Evolutionary conservation across 2,113 vertebrate genomes (phyloP), one percentile per base, ranked within the genome.

Genomic region (Microtus pennsylvanicus): DNA sequence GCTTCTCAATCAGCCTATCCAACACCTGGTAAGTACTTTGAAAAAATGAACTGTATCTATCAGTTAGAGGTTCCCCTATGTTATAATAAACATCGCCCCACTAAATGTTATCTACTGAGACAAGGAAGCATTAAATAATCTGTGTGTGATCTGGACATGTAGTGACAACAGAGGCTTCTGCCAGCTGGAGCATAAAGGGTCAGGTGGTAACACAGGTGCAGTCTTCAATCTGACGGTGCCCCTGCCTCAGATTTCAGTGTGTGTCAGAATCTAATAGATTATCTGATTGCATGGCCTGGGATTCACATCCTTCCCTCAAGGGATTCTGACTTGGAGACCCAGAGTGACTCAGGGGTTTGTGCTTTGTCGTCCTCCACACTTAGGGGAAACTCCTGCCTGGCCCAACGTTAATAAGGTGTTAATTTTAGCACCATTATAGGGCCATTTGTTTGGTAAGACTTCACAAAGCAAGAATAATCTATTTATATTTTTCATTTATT

Each of bases 1-100:
- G 95, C 1, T 50, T 35, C 90, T 2, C 2, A 17, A 3, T 10
- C 89, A 69, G 1, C 24, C 13, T 0, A 2, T 52, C 0, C 22
- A 50, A 50, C 1, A 58, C 0, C 1, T 47, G n/a, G 93, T 96
- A 93, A 93, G 90, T 77, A 76, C 74, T 77, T 82, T 63, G 30
- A 76, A 93, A 94, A 91, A 0, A 35, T 45, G n/a, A 42, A 33
- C 3, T 30, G 17, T 77, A 16, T 91, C 63, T 28, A 2, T 72
- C 3, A 42, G 42, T 45, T 47, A 47, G 42, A 72, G 67, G 65
- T 61, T 50, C 16, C 16, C 58, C 9, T 7, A 5, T 30, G 4
- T 1, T 12, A 7, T 69, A 81, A 82, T 50, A 72, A 67, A 19
- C 7, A 7, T 13, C 35, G 35, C 12, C 61, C 83, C 33, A 28